A percentile compares a stretch with the other conserved stretches of the same genome.
Conservation (phyloP, 2,113 vertebrate genomes). For the Paraplagusia blochii region DNA sequence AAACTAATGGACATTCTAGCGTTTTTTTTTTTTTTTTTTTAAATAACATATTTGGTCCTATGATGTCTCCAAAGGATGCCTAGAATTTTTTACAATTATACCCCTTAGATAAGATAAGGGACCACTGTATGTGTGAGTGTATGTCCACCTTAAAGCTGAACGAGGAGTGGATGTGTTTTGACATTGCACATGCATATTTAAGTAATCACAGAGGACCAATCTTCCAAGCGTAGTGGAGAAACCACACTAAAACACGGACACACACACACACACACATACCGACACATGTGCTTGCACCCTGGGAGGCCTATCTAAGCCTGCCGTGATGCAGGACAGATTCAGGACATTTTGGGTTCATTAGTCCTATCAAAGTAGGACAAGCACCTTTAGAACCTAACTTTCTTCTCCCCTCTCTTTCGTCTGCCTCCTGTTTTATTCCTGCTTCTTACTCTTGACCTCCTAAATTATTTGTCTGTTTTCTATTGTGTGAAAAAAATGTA, state of each 20-base stretch:
- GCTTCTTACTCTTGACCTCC: conserved; percentile 38
- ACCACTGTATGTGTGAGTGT: neutral
- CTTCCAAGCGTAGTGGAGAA: conserved; percentile 25
- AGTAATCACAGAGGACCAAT: conserved; percentile 28
- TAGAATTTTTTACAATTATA: no score
- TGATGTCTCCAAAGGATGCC: no score
- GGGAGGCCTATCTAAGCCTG: conserved; percentile 57
- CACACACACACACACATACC: conserved; percentile 6
- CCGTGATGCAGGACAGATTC: conserved; percentile 70
- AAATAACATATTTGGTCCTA: no score
- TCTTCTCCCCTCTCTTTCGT: conserved; percentile 9
- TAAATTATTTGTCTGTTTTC: conserved; percentile 26
- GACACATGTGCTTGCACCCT: neutral
- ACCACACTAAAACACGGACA: conserved; percentile 24
- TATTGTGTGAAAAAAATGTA: conserved; percentile 44
- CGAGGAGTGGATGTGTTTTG: no score
- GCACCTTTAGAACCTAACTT: conserved; percentile 55
- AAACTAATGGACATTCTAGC: no score
- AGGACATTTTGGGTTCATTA: conserved; percentile 75
- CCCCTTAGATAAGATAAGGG: no score
- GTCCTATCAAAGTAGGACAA: conserved; percentile 76
- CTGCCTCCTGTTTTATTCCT: conserved; percentile 7
- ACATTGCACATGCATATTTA: conserved; percentile 43
- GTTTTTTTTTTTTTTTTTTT: no score
- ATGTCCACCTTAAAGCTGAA: neutral